Base-by-base conservation (phyloP, 2,113 vertebrate species). In the Alexandromys fortis region DNA sequence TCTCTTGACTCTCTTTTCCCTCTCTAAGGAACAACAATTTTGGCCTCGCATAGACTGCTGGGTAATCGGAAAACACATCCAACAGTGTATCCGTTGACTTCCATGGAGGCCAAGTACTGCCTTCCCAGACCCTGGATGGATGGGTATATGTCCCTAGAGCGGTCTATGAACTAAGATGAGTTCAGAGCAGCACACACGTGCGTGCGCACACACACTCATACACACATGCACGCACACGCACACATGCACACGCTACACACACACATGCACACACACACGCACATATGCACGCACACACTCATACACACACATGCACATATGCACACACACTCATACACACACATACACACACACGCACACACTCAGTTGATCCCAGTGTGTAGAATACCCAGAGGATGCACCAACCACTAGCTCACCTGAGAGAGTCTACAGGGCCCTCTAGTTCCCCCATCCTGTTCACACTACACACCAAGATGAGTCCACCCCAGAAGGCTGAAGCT, bases 301-400 rank as follows among this genome's bases (percentile, higher is more conserved):
- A n/a, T n/a, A n/a, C n/a, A n/a, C n/a, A n/a, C n/a, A 65, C 63
- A 65, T 7, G 26, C 24, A 26, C 24, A n/a, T n/a, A n/a, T n/a
- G 26, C n/a, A 38, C 16, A 38, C 17, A 21, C 35, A 10, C 42
- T 42, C 42, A 42, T 42, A 42, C 70, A 38, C 55, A 49, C 77
- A 5, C 65, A 67, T 52, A 12, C 3, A 52, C 26, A 65, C 63
- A 65, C 63, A 52, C 26, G 22, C 61, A 63, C 61, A 67, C 28
- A 68, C 67, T 63, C 63, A 79, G 97, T 91, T 89, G 82, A 97
- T 92, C 96, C 97, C 6, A 58, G 94, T 38, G n/a, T 93, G 96
- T 95, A 67, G 86, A 75, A 92, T 2, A 26, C 30, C 0, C 0
- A 2, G 7, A 30, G 45, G 35, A 2, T 1, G 19, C 7, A 33